phyloP scores from a whole-genome alignment of 2,888 invertebrate genomes.

The Corbicula japonica region DNA sequence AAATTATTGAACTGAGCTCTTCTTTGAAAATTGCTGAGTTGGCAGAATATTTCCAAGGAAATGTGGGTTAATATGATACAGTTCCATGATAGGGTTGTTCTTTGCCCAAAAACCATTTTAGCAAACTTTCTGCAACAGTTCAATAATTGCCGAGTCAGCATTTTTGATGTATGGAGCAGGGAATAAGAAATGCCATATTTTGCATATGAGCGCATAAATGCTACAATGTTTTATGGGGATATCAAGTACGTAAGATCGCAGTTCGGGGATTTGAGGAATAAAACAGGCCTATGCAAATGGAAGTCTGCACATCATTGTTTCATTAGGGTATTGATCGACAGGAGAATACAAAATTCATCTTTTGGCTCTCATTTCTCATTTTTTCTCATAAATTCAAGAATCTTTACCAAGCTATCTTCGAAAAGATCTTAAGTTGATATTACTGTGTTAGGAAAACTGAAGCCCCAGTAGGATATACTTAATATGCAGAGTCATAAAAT shows the following conservation, averaged over 20 bases:
- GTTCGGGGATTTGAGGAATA: slow-evolving; percentile 37
- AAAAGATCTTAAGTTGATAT: slow-evolving; percentile 20
- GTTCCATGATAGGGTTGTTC: background rate
- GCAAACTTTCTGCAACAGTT: slow-evolving; percentile 31
- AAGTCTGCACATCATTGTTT: slow-evolving; percentile 48
- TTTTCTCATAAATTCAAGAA: slow-evolving; percentile 37
- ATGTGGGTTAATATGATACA: slow-evolving; percentile 37
- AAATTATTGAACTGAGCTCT: slow-evolving; percentile 25
- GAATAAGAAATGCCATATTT: slow-evolving; percentile 48
- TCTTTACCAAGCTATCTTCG: slow-evolving; percentile 28
- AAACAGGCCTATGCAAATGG: slow-evolving; percentile 47
- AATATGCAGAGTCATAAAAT: slow-evolving; percentile 17
- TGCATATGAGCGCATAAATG: slow-evolving; percentile 49
- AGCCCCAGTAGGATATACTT: slow-evolving; percentile 9
- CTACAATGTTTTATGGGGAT: slow-evolving; percentile 40
- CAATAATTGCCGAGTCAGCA: slow-evolving; percentile 58
- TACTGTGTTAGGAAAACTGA: slow-evolving; percentile 22
- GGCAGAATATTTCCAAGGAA: slow-evolving; percentile 25
- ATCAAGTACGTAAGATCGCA: slow-evolving; percentile 23
- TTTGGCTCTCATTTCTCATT: slow-evolving; percentile 17
- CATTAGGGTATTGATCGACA: slow-evolving; percentile 40
- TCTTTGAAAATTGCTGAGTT: slow-evolving; percentile 37
- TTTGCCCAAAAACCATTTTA: background rate
- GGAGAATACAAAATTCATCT: slow-evolving; percentile 15
- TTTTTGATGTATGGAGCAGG: slow-evolving; percentile 45